Conservation (phyloP, 2,888 invertebrate species). For the Rambutsinella grinnellia region DNA sequence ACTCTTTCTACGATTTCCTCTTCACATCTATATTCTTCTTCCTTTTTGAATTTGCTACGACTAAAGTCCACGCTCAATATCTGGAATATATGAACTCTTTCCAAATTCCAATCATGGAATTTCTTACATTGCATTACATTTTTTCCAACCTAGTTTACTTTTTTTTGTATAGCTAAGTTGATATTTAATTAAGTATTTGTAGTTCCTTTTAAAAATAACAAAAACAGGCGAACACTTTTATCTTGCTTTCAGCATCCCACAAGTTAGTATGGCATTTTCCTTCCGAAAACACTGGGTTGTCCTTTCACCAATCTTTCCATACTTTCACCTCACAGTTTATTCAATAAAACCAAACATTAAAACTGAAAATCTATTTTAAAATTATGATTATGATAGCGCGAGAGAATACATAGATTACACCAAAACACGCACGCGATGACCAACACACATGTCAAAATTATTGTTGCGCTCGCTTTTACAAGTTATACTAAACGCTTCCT, state of each 20-base stretch:
- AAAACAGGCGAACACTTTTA: conserved; percentile 50
- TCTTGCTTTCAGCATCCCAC: not conserved
- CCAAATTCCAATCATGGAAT: too few relatives aligned
- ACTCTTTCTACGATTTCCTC: not conserved
- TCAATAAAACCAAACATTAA: not conserved
- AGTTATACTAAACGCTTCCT: too few relatives aligned
- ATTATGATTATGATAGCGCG: too few relatives aligned
- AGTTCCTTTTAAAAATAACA: conserved; percentile 15
- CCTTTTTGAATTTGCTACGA: too few relatives aligned
- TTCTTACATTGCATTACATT: not conserved
- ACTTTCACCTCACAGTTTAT: not conserved
- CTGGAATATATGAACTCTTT: too few relatives aligned
- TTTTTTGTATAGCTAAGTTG: conserved; percentile 1
- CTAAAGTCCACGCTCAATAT: too few relatives aligned
- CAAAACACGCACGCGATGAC: not conserved
- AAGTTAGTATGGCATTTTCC: not conserved
- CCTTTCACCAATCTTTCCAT: not conserved
- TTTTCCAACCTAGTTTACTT: not conserved
- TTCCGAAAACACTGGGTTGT: not conserved
- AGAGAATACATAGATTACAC: not conserved
- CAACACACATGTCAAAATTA: not conserved
- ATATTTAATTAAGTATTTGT: conserved; percentile 23
- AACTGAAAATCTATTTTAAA: too few relatives aligned
- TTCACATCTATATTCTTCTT: not conserved
- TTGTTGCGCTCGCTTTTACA: not conserved